Evolutionary conservation across 2,888 invertebrate genomes (phyloP).

Genomic region (Azorinus chamasolen): DNA sequence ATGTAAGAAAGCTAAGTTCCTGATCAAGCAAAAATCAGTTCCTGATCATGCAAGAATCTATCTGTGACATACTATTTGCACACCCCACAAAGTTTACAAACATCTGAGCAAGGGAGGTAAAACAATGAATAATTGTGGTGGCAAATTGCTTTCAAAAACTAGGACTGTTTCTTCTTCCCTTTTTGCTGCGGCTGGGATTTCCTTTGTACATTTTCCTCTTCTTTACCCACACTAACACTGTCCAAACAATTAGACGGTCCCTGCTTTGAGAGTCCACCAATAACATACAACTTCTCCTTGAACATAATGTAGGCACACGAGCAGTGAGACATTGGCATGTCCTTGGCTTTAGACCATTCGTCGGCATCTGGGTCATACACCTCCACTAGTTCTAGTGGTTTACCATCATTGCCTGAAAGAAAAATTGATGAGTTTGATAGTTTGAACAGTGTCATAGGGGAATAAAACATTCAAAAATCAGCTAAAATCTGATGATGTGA

Average conservation of each 20-base stretch:
- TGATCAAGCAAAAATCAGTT: no score
- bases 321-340: constrained; percentile 81
- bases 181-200: constrained; percentile 23
- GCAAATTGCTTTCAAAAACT: background rate
- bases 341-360: constrained; percentile 76
- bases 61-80: no score
- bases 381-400: constrained; percentile 80
- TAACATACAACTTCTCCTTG: constrained; percentile 76
- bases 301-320: constrained; percentile 80
- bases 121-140: no score
- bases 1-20: no score
- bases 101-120: no score
- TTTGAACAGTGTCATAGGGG: no score
- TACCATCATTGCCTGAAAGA: constrained; percentile 82
- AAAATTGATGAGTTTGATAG: background rate
- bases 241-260: constrained; percentile 83
- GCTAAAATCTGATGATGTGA: no score
- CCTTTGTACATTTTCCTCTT: constrained; percentile 34
- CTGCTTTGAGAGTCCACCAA: constrained; percentile 83
- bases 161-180: constrained; percentile 50
- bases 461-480: no score
- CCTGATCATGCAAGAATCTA: no score
- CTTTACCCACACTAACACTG: constrained; percentile 34
- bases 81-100: no score
- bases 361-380: constrained; percentile 78